phyloP scores from a whole-genome alignment of 1,140 invertebrate species.

The Chymomyza costata region DNA sequence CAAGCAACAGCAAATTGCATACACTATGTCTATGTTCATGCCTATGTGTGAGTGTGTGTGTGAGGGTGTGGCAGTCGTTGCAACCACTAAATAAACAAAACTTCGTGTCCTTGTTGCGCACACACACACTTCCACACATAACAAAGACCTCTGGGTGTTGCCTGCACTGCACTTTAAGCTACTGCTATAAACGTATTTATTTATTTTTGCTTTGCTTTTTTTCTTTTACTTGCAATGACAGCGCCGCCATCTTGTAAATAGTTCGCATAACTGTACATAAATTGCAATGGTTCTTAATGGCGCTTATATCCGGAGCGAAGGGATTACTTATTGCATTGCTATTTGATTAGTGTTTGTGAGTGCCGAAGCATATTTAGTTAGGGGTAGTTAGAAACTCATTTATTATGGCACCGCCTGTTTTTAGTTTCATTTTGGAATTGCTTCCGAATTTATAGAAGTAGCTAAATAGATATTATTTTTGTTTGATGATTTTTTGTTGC shows the following conservation, averaged over 20 bases:
- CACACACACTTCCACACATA: slow-evolving; percentile 3
- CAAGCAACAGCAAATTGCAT: slow-evolving; percentile 38
- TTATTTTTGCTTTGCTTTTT: slow-evolving; percentile 4
- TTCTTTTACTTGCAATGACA: slow-evolving; percentile 12
- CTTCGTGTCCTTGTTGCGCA: too few species aligned
- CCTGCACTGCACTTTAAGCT: slow-evolving; percentile 32
- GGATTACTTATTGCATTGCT: too few species aligned
- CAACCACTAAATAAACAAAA: slow-evolving; percentile 68
- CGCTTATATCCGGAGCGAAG: too few species aligned
- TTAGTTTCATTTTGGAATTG: background rate
- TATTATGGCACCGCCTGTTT: slow-evolving; percentile 18
- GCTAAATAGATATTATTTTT: too few species aligned
- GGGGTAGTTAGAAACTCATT: background rate
- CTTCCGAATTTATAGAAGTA: too few species aligned
- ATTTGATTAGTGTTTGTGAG: slow-evolving; percentile 3
- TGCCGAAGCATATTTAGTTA: slow-evolving; percentile 17
- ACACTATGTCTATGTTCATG: too few species aligned
- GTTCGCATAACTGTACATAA: slow-evolving; percentile 34
- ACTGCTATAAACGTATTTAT: slow-evolving; percentile 47
- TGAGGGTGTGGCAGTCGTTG: slow-evolving; percentile 57
- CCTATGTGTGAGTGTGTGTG: background rate
- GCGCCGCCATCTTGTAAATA: slow-evolving; percentile 49
- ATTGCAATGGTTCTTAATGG: too few species aligned
- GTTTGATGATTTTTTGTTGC: too few species aligned
- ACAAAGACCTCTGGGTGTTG: background rate